Conservation (phyloP, 2,888 invertebrate species). For the Latheticus oryzae region DNA sequence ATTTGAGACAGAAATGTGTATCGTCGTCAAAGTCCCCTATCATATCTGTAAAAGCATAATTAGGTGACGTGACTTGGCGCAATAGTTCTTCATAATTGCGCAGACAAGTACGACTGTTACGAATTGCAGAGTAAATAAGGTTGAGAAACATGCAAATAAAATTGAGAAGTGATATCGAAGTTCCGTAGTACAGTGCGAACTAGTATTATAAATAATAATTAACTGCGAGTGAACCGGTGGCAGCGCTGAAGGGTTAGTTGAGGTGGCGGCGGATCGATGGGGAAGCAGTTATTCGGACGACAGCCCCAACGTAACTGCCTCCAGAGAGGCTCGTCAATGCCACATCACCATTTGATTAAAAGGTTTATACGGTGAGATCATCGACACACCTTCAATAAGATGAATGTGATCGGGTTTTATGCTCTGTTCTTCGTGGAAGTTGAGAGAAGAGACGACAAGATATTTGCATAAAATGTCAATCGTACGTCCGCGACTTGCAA, state of each 20-base stretch:
- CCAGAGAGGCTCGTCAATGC: constrained; percentile 40
- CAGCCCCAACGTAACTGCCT: constrained; percentile 54
- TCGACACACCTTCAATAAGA: constrained; percentile 37
- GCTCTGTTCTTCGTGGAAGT: constrained; percentile 31
- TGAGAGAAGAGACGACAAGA: constrained; percentile 26
- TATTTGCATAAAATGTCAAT: constrained; percentile 60
- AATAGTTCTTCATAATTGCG: constrained; percentile 23
- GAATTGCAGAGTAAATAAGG: constrained; percentile 23
- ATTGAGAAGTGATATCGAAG: constrained; percentile 15
- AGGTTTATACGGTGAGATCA: constrained; percentile 34
- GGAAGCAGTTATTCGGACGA: constrained; percentile 64
- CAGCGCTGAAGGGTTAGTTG: constrained; percentile 30
- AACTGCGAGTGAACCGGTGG: constrained; percentile 28
- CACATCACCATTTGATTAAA: constrained; percentile 32
- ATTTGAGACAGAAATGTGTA: constrained; percentile 89
- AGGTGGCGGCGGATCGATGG: constrained; percentile 57
- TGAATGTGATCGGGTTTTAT: constrained; percentile 33
- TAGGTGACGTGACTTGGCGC: constrained; percentile 34
- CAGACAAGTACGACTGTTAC: constrained; percentile 26
- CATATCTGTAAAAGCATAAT: constrained; percentile 62
- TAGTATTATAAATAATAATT: constrained; percentile 40
- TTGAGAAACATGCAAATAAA: constrained; percentile 23
- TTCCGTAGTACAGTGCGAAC: constrained; percentile 11
- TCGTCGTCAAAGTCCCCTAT: constrained; percentile 81
- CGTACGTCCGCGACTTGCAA: constrained; percentile 52